Base-by-base conservation (phyloP, 2,113 vertebrate genomes). In the Nothocercus nigrocapillus region DNA sequence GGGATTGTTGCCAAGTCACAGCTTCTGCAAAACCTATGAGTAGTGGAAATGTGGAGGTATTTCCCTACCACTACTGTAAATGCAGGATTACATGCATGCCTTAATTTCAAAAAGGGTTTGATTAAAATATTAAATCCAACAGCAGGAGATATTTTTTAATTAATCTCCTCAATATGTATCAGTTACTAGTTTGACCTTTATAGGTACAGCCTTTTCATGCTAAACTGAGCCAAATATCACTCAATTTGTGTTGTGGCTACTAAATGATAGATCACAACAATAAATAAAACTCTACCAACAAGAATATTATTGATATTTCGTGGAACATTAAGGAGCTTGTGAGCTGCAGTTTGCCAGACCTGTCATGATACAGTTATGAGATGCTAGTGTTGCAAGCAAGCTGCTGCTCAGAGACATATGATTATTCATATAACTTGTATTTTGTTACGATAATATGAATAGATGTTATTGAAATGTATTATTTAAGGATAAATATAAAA, bases 231-330 rank as follows among this genome's bases (percentile, higher is more conserved):
- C 32, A 85, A 59, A 67, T 53, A 20, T 81, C 81, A 58, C 30
- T 85, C 90, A 72, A 84, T 94, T 93, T 94, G 53, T 20, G 19
- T 59, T 88, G 90, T 85, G 15, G 8, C 93, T 95, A 89, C 66
- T 78, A 27, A 67, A 76, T 28, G 30, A 40, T 28, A 76, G 45
- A 85, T 70, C 69, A 36, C 21, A 92, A 89, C 17, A 77, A 81
- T 61, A 62, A 89, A 85, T 61, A 85, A 88, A 93, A 79, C 32
- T 88, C 40, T 87, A 40, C 34, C 70, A 91, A 67, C 24, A 77
- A 77, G 49, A 64, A 66, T 17, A 73, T 85, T 74, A 88, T 90
- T 92, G 69, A 80, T 66, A 79, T 74, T 90, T 94, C 81, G 6
- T 44, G 86, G 70, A 85, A 86, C 86, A 94, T 81, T 87, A 94